phyloP scores from a whole-genome alignment of 92 coral and sea anemone genomes.

The Epizoanthus rinbou region DNA sequence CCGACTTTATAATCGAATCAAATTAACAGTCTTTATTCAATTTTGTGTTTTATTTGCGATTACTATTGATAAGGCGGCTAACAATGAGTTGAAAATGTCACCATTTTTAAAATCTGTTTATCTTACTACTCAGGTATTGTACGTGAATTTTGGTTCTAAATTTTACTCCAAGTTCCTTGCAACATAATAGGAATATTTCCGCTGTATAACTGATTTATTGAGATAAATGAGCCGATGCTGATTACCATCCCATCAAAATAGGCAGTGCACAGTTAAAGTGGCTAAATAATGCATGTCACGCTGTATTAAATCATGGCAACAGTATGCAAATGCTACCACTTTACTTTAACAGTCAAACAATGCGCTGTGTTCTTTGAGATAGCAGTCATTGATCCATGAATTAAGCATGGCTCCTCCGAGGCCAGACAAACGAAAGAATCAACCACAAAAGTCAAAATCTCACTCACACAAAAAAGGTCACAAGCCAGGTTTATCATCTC shows the following conservation, averaged over 20 bases:
- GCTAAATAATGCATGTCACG: conserved; percentile 12
- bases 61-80: too few relatives aligned
- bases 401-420: conserved; percentile 42
- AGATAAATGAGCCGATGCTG: too few relatives aligned
- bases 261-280: background rate
- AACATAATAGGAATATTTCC: too few relatives aligned
- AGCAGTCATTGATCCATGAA: background rate
- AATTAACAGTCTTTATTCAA: too few relatives aligned
- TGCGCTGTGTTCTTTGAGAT: background rate
- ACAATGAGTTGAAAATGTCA: too few relatives aligned
- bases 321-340: conserved; percentile 2
- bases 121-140: too few relatives aligned
- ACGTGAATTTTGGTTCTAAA: too few relatives aligned
- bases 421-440: conserved; percentile 14
- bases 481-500: conserved; percentile 43
- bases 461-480: conserved; percentile 44
- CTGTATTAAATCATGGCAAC: background rate
- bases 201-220: too few relatives aligned
- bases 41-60: too few relatives aligned
- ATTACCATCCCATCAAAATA: background rate
- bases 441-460: conserved; percentile 54
- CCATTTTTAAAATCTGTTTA: too few relatives aligned
- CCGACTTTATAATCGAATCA: too few relatives aligned
- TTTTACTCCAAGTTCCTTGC: too few relatives aligned
- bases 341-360: background rate